Percentiles rank a stretch among this genome's conserved stretches.
Conservation (phyloP, 2,797 vertebrate species). For the Podarcis lilfordi region DNA sequence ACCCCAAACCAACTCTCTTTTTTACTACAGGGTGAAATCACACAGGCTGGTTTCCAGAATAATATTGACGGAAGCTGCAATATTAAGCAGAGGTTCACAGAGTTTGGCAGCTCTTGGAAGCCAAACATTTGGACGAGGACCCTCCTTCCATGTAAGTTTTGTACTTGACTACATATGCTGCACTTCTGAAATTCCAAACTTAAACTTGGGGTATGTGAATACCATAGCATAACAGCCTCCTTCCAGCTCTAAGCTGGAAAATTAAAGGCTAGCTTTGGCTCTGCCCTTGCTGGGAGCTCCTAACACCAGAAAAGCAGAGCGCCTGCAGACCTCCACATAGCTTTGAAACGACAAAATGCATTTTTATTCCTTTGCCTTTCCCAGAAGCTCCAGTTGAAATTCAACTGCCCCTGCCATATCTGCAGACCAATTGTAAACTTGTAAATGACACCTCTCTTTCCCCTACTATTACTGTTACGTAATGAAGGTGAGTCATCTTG, state of each 20-base stretch:
- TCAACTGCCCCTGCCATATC: neutral
- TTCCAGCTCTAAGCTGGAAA: neutral
- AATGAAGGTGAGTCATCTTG: neutral
- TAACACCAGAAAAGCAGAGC: neutral
- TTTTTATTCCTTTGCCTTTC: neutral
- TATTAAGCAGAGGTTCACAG: neutral
- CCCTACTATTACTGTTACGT: neutral
- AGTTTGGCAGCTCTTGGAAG: neutral
- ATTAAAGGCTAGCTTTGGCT: neutral
- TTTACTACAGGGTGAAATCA: neutral
- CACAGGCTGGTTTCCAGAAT: neutral
- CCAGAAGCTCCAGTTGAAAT: neutral
- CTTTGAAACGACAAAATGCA: neutral
- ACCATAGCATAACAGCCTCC: neutral
- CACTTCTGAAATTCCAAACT: neutral
- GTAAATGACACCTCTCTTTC: neutral
- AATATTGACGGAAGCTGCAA: neutral
- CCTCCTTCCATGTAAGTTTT: neutral
- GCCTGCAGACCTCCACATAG: neutral
- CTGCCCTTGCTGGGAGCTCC: neutral
- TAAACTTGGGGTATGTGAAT: neutral
- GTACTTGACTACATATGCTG: neutral
- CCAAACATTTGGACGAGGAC: neutral
- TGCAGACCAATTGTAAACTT: neutral
- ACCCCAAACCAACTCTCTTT: too few species aligned